Base-by-base conservation (phyloP, 1,140 invertebrate species). In the Trichoplusia ni region DNA sequence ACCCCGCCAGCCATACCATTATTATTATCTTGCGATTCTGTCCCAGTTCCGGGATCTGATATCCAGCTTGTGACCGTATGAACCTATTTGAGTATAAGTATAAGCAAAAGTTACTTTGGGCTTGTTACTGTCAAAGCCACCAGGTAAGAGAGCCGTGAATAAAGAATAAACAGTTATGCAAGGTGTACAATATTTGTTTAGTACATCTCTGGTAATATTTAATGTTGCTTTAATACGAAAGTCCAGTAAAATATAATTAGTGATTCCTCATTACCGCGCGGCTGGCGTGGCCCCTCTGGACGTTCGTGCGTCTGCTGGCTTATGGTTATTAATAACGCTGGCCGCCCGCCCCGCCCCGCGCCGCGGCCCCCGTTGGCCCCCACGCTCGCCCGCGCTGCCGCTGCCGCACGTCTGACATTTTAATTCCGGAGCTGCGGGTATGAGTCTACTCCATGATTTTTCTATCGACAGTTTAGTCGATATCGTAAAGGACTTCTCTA, bases 181-280 rank as follows among this genome's bases (percentile, higher is more conserved):
- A 47, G 23, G 18, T 58, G 63, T 47, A 56, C 8, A 44, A 42
- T 60, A 60, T 60, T 44, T 38, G 46, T n/a, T n/a, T n/a, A n/a
- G n/a, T 59, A 25, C 35, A 47, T 46, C 51, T 68, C 33, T 49
- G 23, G 42, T 21, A n/a, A 72, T 78, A 81, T 82, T 80, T 78
- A 81, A 78, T 74, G 79, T 80, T 79, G 77, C 69, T 87, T 79
- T 78, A 75, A 80, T 84, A 77, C 71, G 84, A 76, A 71, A 87
- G 87, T 87, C 83, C 85, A 87, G 85, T 90, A 88, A 90, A 90
- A 90, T 87, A 86, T 90, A 90, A 88, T 90, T 90, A 90, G 85
- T 85, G 87, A 90, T 87, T 90, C 84, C 84, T 90, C 87, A 90
- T 90, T 90, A 90, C 80, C 62, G 85, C 80, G 79, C 81, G 81